A percentile compares a stretch with the other conserved stretches of the same genome.
These are phyloP conservation scores for Teleogryllus occipitalis DNA, from an alignment of 1,140 invertebrate species.

Conservation along the genomic window DNA sequence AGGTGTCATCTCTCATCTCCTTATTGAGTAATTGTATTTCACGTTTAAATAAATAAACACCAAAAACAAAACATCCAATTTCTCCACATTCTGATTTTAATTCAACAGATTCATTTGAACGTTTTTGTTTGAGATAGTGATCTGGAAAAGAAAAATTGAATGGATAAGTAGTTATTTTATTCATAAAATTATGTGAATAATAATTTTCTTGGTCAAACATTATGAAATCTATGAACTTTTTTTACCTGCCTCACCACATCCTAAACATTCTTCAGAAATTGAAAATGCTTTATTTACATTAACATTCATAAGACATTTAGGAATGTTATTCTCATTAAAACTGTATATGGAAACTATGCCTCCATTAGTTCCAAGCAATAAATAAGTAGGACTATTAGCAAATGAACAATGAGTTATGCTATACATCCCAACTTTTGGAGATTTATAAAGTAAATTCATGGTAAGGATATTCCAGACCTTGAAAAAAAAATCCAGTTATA, in stretches of 20 bases:
- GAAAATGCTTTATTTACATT: not conserved
- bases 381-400: not conserved
- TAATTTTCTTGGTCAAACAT: not conserved
- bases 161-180: not conserved
- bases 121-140: not conserved
- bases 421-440: not conserved
- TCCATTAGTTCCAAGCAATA: not conserved
- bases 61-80: not conserved
- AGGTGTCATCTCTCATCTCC: not conserved
- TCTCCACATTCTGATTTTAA: not conserved
- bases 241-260: not conserved
- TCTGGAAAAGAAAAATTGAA: not conserved
- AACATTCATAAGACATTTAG: not conserved
- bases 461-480: not conserved
- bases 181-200: not conserved
- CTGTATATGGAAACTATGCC: not conserved
- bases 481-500: not conserved
- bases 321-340: not conserved
- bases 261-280: not conserved
- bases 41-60: not conserved
- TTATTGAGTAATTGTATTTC: not conserved
- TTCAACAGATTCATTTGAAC: not conserved
- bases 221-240: not conserved
- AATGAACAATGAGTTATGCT: not conserved
- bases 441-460: not conserved